phyloP scores from a whole-genome alignment of 2,797 vertebrate genomes.

The Amazonetta brasiliensis region DNA sequence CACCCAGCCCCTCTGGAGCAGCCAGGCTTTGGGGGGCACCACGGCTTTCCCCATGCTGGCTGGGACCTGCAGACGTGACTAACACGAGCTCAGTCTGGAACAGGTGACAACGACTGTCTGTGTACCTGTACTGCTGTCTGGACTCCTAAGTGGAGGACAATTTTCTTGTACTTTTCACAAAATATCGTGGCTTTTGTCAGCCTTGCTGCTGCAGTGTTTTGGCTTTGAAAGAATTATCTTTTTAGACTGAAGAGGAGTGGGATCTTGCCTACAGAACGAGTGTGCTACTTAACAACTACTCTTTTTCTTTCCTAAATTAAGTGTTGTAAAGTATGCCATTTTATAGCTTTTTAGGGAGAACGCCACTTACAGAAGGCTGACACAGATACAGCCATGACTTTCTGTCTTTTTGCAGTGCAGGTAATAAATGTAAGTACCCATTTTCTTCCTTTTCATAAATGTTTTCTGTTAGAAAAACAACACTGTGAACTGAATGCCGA shows the following conservation, averaged over 20 bases:
- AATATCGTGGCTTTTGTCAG: background rate
- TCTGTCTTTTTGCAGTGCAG: background rate
- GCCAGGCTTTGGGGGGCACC: too few relatives aligned
- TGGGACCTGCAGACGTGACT: background rate
- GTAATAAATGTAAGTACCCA: background rate
- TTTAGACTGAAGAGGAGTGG: background rate
- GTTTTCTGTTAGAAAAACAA: background rate
- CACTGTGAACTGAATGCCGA: background rate
- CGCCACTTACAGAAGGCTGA: background rate
- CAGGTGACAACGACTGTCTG: background rate
- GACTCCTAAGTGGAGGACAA: background rate
- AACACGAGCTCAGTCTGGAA: background rate
- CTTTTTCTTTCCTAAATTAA: background rate
- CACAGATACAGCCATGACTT: rapidly evolving
- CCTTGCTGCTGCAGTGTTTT: rapidly evolving
- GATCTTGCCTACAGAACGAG: background rate
- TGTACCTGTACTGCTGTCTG: background rate
- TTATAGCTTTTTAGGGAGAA: background rate
- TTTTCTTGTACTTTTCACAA: background rate
- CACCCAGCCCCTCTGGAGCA: background rate
- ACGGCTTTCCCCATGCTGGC: too few relatives aligned
- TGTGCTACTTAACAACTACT: background rate
- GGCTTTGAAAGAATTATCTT: background rate
- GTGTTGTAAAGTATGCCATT: background rate
- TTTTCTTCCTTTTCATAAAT: background rate